Base-by-base conservation (phyloP, 2,888 invertebrate genomes). In the Dorcus parallelipipedus region DNA sequence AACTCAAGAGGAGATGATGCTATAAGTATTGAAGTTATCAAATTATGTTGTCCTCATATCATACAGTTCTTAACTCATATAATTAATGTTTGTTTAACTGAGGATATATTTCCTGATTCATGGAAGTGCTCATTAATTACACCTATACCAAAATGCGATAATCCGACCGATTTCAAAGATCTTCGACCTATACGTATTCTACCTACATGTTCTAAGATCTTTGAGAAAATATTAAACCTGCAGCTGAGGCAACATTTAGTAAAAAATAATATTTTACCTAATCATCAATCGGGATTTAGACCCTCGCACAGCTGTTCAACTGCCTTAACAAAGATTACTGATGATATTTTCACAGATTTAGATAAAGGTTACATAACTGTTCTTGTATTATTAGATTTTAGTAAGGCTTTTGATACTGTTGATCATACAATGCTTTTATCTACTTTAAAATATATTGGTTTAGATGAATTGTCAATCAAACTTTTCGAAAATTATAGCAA, bases 211-310 rank as follows among this genome's bases (percentile, higher is more conserved):
- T 49, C 48, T 14, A 49, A 54, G 33, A 38, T 50, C 38, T 38
- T 54, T 10, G 54, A 54, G 39, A 54, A 48, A 40, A 49, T 50
- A 50, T 8, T 49, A 23, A 43, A 43, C 23, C 2, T 5, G 10
- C 49, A 54, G 20, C 14, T 54, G 7, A 50, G 52, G 9, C 14
- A 43, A 42, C 26, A 52, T 52, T 26, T 52, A 10, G 10, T 7
- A 10, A 23, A 42, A 20, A 20, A 42, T 42, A 50, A 50, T 20
- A 20, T 55, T 14, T 26, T 58, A n/a, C 58, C 53, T 9, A 38
- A 14, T 9, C 10, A 9, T 20, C 53, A 58, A 45, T 58, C 45
- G 14, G 58, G 54, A 38, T 58, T 58, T 38, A 49, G 54, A 23
- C 43, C 54, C 5, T 26, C 50, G 38, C 45, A 55, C 39, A 55